Evolutionary conservation across 2,888 invertebrate species (phyloP), one percentile per base, ranked within the genome.

Genomic region (Spisula subtruncata): DNA sequence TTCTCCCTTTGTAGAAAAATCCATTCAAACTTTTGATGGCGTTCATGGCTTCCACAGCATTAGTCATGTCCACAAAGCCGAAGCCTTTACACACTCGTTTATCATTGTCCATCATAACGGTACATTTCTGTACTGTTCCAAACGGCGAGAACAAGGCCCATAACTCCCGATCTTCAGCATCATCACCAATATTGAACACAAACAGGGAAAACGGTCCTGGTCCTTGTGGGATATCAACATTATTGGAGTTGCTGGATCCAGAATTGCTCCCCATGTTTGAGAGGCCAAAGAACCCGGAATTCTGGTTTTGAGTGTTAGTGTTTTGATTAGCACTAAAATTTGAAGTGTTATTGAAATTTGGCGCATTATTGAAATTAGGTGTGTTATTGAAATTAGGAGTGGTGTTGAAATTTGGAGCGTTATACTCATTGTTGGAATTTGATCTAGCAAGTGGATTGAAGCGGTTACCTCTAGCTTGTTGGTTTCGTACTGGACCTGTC

Each of bases 31-130:
- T 93, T 85, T 96, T 94, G 84, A 97, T 97, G 20, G 97, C 97
- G 86, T 95, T 94, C 82, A 95, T 92, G 20, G 97, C 97, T 86
- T 97, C 97, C 32, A 95, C 93, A 89, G 95, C 96, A 94, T 96
- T 96, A 25, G 95, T 93, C 97, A 97, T 97, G 29, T 97, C 97
- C 18, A 97, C 97, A 94, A 97, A 97, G 0, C 97, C 97, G 92
- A 95, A 97, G 14, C 97, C 97, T 93, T 97, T 97, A 87, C 96
- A 95, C 85, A 95, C 93, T 86, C 95, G 95, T 86, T 95, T 96
- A 35, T 95, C 94, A 83, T 94, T 94, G 87, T 96, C 97, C 88
- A 96, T 93, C 85, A 97, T 96, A 4, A 96, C 96, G 83, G 96
- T 96, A 32, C 96, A 96, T 90, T 97, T 97, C 91, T 95, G 95